Conservation (phyloP, 2,888 invertebrate species). For the Urechis unicinctus region DNA sequence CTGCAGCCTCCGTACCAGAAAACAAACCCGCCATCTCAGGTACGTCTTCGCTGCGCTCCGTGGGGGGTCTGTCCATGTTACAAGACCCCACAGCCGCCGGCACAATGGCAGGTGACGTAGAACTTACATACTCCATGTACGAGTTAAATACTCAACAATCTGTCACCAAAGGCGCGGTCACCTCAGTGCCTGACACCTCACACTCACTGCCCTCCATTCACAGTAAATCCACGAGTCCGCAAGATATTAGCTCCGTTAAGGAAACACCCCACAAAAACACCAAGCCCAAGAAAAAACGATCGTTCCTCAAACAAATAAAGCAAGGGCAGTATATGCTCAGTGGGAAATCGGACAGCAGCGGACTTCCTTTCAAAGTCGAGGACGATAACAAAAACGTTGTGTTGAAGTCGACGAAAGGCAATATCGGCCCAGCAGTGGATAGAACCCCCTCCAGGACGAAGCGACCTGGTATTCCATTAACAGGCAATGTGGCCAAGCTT, state of each 20-base stretch:
- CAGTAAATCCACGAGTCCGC: no score
- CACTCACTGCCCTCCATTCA: background rate
- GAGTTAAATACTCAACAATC: background rate
- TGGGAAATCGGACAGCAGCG: background rate
- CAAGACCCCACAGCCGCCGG: conserved; percentile 7
- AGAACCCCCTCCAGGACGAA: no score
- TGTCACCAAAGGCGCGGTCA: background rate
- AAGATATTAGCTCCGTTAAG: no score
- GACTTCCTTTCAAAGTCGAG: background rate
- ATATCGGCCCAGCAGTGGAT: no score
- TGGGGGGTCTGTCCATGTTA: conserved; percentile 10
- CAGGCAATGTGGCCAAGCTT: background rate
- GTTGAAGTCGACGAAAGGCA: background rate
- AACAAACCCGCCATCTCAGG: no score
- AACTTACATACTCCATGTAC: conserved; percentile 1
- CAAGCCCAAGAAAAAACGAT: background rate
- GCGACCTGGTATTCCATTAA: background rate
- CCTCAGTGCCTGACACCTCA: no score
- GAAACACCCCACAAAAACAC: background rate
- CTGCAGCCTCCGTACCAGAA: no score
- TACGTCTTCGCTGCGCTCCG: conserved; percentile 5
- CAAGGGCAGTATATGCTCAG: background rate
- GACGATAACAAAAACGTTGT: background rate
- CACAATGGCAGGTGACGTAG: conserved; percentile 10
- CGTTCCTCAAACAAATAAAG: background rate